A percentile compares a stretch with the other conserved stretches of the same genome.
These are phyloP conservation scores for Pelodiscus sinensis DNA, from an alignment of 2,113 vertebrate genomes.

Conservation along the genomic window DNA sequence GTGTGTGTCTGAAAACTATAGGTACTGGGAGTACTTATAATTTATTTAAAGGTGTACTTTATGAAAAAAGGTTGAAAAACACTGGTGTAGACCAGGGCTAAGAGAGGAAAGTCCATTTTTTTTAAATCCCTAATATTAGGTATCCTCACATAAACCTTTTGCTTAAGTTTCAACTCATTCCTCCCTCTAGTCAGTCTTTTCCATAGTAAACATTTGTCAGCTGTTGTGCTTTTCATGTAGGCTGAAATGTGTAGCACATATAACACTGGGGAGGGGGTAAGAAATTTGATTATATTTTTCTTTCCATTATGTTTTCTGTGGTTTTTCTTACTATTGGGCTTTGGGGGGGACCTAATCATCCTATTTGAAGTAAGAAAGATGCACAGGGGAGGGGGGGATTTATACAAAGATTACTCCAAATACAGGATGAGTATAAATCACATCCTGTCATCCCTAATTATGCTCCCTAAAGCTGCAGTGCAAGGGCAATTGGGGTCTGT, in stretches of 20 bases:
- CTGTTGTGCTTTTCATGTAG: slow-evolving; percentile 28
- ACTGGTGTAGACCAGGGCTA: no score
- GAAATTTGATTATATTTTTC: not conserved
- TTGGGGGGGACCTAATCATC: not conserved
- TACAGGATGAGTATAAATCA: slow-evolving; percentile 3
- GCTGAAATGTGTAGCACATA: slow-evolving; percentile 32
- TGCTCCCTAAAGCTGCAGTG: not conserved
- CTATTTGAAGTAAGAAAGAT: not conserved
- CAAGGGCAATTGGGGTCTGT: fast-evolving
- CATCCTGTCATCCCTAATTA: not conserved
- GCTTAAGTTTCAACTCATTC: not conserved
- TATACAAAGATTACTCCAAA: slow-evolving; percentile 14
- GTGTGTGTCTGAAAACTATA: no score
- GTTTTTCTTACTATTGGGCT: slow-evolving; percentile 30
- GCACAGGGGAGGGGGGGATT: not conserved
- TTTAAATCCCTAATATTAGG: not conserved
- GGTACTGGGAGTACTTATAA: no score
- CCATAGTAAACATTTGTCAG: slow-evolving; percentile 24
- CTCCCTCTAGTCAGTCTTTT: not conserved
- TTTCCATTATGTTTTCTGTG: slow-evolving; percentile 30
- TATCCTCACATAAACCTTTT: slow-evolving; percentile 1
- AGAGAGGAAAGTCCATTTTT: not conserved
- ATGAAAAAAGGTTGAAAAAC: no score
- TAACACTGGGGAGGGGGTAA: not conserved
- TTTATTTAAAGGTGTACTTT: no score